phyloP scores from a whole-genome alignment of 1,140 invertebrate genomes.

The Pseudomyrmex gracilis region DNA sequence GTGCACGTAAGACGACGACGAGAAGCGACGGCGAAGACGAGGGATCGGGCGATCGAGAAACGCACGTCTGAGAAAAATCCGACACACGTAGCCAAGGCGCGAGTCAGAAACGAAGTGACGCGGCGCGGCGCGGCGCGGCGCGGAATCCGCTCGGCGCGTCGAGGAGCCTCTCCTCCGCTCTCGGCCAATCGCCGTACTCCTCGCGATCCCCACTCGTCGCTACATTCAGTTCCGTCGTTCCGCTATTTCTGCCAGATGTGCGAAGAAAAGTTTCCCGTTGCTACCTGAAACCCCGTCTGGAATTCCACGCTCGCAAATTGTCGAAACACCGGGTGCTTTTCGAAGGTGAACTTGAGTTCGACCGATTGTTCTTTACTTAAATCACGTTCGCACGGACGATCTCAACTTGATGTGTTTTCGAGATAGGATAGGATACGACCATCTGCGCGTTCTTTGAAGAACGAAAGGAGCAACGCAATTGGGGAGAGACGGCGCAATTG shows the following conservation, averaged over 20 bases:
- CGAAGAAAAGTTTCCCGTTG: conserved; percentile 58
- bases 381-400: neutral
- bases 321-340: no score
- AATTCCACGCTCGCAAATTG: neutral
- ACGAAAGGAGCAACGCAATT: no score
- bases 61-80: neutral
- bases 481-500: no score
- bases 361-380: neutral
- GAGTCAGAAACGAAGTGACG: conserved; percentile 77
- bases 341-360: no score
- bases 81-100: conserved; percentile 63
- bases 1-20: neutral
- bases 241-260: conserved; percentile 60
- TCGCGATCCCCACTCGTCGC: conserved; percentile 7
- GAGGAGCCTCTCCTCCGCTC: conserved; percentile 67
- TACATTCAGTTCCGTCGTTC: conserved; percentile 63
- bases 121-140: conserved; percentile 19
- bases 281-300: conserved; percentile 56
- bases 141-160: conserved; percentile 68
- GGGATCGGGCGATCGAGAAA: conserved; percentile 15
- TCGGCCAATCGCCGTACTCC: conserved; percentile 66
- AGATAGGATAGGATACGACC: no score
- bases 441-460: no score
- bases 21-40: neutral
- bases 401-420: neutral